Evolutionary conservation across 2,797 vertebrate genomes (phyloP), one percentile per base, ranked within the genome.

Genomic region (Gallinago nigripennis): DNA sequence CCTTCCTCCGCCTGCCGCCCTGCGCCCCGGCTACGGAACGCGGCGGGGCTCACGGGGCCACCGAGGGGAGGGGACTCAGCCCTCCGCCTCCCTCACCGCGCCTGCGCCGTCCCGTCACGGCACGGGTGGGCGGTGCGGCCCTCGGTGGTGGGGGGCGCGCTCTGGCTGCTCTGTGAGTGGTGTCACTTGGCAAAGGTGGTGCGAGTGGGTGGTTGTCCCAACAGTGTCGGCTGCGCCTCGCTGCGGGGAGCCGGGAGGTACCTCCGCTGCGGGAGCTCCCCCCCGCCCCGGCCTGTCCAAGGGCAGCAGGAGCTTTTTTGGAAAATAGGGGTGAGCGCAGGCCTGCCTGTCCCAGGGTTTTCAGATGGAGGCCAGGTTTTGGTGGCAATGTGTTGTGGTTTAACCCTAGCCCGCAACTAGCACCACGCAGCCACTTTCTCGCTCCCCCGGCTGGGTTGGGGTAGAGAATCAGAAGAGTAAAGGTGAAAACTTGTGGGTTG

Each of bases 121-220:
- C 1, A 43, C 16, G 3, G 35, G 23, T 23, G 28, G 2, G 13
- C 4, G 50, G 27, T 2, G 41, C 1, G 1, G 23, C 2, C 2
- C 0, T 6, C 2, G 7, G 5, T 8, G 28, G 0, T 2, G 3
- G 7, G 3, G 16, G 8, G 1, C 3, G 9, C 0, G 6, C 11
- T 12, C 7, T 4, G 50, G 50, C 16, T 51, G 15, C 25, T 28
- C 9, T 2, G 12, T 3, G 9, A 5, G 37, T 37, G 37, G 37
- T 37, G 37, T 37, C 37, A 37, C 37, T 11, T 5, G 37, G 37
- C 10, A 37, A 37, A 37, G 46, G 6, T 9, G 6, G 19, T 30
- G 43, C 19, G 1, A 12, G 31, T 1, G 12, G 10, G 2, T 1
- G 21, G 7, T 1, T 23, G 27, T 16, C 1, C 11, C 1, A 8